These are phyloP conservation scores for Calliopum simillimum DNA, from an alignment of 2,888 invertebrate genomes.

Conservation along the genomic window DNA sequence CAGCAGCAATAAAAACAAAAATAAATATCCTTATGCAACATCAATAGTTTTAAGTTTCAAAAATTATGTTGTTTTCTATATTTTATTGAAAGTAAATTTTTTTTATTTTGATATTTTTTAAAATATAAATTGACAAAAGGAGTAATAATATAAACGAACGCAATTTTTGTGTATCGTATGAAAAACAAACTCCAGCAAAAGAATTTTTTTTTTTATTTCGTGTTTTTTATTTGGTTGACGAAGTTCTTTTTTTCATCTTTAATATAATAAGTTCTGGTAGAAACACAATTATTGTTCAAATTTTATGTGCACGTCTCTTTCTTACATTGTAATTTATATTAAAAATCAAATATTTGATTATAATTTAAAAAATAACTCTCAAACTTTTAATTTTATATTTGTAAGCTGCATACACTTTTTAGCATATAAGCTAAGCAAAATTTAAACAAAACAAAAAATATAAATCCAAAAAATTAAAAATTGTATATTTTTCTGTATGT, in stretches of 20 bases:
- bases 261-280: constrained; percentile 38
- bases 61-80: constrained; percentile 50
- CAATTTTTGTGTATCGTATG: constrained; percentile 32
- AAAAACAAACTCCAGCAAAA: constrained; percentile 31
- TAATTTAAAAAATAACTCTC: background rate
- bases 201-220: constrained; percentile 39
- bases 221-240: constrained; percentile 47
- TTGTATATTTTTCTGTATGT: constrained; percentile 3
- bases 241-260: constrained; percentile 46
- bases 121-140: constrained; percentile 37
- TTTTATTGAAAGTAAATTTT: constrained; percentile 14
- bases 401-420: background rate
- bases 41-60: constrained; percentile 50
- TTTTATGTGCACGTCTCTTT: constrained; percentile 22
- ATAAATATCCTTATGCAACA: constrained; percentile 29
- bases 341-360: constrained; percentile 17
- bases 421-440: constrained; percentile 16
- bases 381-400: background rate
- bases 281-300: constrained; percentile 36
- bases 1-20: constrained; percentile 34
- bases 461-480: constrained; percentile 19
- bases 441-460: constrained; percentile 15
- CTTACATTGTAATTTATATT: constrained; percentile 15
- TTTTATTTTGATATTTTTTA: constrained; percentile 35
- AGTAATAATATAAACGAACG: constrained; percentile 10